Conservation (phyloP, 37 sponge, comb jelly and placozoan species). For the Spongilla lacustris region DNA sequence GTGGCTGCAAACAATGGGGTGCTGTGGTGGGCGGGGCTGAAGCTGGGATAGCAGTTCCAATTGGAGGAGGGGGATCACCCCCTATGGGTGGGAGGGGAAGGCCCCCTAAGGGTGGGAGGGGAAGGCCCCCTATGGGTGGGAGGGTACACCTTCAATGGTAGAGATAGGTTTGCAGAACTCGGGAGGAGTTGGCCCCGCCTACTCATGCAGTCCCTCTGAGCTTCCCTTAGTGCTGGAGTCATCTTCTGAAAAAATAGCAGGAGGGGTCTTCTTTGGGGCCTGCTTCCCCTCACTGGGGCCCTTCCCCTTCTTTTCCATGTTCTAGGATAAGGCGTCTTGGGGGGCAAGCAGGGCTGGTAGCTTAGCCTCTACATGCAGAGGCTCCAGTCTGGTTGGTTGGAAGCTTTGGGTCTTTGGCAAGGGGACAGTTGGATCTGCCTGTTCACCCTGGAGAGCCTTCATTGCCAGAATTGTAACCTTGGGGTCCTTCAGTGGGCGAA, state of each 20-base stretch:
- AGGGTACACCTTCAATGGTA: too few relatives aligned
- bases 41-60: background rate
- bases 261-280: constrained; percentile 37
- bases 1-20: background rate
- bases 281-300: constrained; percentile 49
- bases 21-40: background rate
- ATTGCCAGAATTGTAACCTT: constrained; percentile 25
- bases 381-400: background rate
- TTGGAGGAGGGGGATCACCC: constrained; percentile 7
- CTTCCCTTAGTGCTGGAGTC: constrained; percentile 12
- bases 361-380: background rate
- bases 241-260: constrained; percentile 48
- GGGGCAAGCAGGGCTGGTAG: background rate
- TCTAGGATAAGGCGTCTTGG: background rate
- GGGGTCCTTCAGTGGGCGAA: constrained; percentile 56
- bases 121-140: too few relatives aligned
- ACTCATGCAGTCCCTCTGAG: background rate
- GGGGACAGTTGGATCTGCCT: constrained; percentile 9
- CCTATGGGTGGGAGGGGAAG: too few relatives aligned
- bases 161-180: background rate
- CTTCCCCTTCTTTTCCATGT: constrained; percentile 39
- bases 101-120: constrained; percentile 24
- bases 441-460: constrained; percentile 16
- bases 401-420: constrained; percentile 41
- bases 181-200: background rate